These are phyloP conservation scores for Phrynocephalus forsythii DNA, from an alignment of 2,797 vertebrate genomes.

Conservation along the genomic window DNA sequence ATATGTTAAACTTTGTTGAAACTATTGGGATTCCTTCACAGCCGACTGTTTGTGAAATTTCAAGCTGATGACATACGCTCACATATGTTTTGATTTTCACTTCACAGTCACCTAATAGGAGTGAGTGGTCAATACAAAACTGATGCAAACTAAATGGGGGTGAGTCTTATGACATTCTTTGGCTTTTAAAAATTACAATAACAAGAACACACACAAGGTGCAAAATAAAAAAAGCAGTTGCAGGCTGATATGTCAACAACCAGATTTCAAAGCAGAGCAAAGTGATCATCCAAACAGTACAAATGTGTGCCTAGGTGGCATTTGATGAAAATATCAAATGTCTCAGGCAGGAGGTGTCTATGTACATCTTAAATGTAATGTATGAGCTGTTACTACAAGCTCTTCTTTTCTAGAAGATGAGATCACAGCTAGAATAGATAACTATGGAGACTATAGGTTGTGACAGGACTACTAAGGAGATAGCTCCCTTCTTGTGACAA, in stretches of 20 bases:
- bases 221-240: conserved; percentile 7
- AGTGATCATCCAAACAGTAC: conserved; percentile 3
- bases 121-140: not conserved
- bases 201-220: not conserved
- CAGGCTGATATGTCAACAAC: not conserved
- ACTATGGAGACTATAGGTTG: not conserved
- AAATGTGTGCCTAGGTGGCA: conserved; percentile 1
- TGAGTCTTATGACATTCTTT: not conserved
- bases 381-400: not conserved
- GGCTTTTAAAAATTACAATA: not conserved
- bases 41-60: not conserved
- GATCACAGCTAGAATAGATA: not conserved
- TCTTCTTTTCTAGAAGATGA: not conserved
- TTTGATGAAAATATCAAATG: conserved; percentile 32
- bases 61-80: not conserved
- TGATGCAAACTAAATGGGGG: not conserved
- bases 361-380: not conserved
- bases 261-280: conserved; percentile 5
- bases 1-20: not conserved
- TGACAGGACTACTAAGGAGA: not conserved
- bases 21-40: not conserved
- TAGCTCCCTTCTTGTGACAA: not conserved
- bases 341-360: conserved; percentile 12
- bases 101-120: not conserved
- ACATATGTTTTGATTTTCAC: not conserved